Base-by-base conservation (phyloP, 2,888 invertebrate species). In the Glaucopsyche alexis region DNA sequence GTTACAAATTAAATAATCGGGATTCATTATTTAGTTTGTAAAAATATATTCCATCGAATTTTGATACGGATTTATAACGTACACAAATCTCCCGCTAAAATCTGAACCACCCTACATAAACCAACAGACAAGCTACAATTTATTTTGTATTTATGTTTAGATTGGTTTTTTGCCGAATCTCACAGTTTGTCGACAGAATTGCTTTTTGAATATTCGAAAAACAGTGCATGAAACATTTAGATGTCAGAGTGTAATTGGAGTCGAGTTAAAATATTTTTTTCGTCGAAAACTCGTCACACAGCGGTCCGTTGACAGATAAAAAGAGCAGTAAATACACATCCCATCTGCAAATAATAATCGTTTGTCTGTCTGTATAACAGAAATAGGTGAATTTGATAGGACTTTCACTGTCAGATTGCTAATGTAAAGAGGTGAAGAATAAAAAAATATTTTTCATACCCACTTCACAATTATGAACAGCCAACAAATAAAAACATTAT, bases 181-280 rank as follows among this genome's bases (percentile, higher is more conserved):
- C 19, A 67, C 67, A 45, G 67, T 67, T 67, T 67, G 67, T 45
- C 45, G 67, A 67, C 45, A 45, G 67, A 67, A 67, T 67, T 67
- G 67, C 67, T 67, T 47, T 67, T 67, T 45, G 67, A 67, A 67
- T 67, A 67, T 67, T 19, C 45, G 42, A 42, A 60, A 67, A 67
- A 67, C 45, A 67, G 67, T 45, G 67, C 67, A 67, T 45, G 47
- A 67, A 67, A 67, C 45, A 67, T 67, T 67, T 45, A 45, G 45
- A 67, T 67, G 67, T 67, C 67, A 67, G 67, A 67, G 45, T 67
- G 45, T 67, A 67, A 67, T 67, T 67, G 45, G 45, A 67, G 45
- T 67, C 42, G 42, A 45, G 45, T 67, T 67, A 45, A 67, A 42
- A 42, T 19, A 67, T 67, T 67, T 67, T 13, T 3, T 42, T 66